A percentile compares a stretch with the other conserved stretches of the same genome.
phyloP scores from a whole-genome alignment of 1,140 invertebrate genomes.

The Xylocopa sonorina region DNA sequence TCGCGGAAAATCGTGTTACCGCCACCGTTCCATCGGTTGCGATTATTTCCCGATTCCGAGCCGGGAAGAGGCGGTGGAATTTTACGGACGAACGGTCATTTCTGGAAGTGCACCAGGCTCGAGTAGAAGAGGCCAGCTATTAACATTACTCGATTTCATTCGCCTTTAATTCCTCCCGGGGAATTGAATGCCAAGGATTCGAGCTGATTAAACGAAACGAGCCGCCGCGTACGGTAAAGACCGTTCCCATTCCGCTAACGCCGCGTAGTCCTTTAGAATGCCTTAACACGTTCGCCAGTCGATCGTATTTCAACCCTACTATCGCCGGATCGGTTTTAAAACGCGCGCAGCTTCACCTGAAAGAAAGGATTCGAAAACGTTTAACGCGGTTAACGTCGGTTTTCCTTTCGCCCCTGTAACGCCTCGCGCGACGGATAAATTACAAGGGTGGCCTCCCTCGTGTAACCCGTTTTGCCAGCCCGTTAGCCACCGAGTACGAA shows the following conservation, averaged over 20 bases:
- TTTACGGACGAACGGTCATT: slow-evolving; percentile 25
- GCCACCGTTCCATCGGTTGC: neutral
- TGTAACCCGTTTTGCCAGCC: slow-evolving; percentile 41
- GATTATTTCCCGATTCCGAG: slow-evolving; percentile 33
- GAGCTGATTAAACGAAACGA: neutral
- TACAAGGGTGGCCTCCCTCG: neutral
- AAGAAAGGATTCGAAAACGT: too few relatives aligned
- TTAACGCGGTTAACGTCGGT: too few relatives aligned
- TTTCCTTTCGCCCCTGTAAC: neutral
- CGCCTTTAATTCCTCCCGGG: slow-evolving; percentile 30
- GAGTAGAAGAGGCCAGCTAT: slow-evolving; percentile 13
- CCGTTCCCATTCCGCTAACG: too few relatives aligned
- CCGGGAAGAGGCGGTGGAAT: neutral
- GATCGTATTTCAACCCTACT: too few relatives aligned
- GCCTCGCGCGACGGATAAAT: slow-evolving; percentile 20
- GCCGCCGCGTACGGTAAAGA: neutral
- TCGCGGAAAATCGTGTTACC: slow-evolving; percentile 40
- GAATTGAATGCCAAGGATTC: slow-evolving; percentile 37
- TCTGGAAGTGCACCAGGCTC: neutral
- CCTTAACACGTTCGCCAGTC: too few relatives aligned
- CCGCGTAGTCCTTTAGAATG: too few relatives aligned
- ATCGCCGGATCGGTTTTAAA: too few relatives aligned
- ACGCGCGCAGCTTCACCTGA: too few relatives aligned
- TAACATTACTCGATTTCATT: slow-evolving; percentile 41
- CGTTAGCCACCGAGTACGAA: slow-evolving; percentile 37